phyloP scores from a whole-genome alignment of 1,140 invertebrate species.

The Camponotus vicinus region DNA sequence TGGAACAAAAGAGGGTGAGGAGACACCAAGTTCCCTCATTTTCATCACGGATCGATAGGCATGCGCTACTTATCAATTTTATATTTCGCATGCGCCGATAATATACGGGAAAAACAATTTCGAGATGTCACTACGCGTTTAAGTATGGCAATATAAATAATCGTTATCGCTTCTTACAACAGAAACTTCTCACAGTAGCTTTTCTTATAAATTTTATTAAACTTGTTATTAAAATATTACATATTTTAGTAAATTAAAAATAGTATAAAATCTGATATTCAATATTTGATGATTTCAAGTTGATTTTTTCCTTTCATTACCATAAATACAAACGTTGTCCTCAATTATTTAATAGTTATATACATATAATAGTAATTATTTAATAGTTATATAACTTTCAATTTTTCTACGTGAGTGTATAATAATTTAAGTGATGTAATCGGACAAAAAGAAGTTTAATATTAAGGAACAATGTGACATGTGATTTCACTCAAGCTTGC shows the following conservation, averaged over 20 bases:
- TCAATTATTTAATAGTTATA: not conserved
- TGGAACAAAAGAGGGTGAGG: too few species aligned
- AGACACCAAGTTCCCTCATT: too few species aligned
- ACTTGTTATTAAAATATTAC: not conserved
- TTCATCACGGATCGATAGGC: too few species aligned
- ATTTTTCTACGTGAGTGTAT: not conserved
- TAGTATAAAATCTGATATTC: not conserved
- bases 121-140: too few species aligned
- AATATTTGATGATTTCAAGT: not conserved
- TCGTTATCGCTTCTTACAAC: not conserved
- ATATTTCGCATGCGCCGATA: too few species aligned
- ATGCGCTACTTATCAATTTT: too few species aligned
- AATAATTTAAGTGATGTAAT: constrained; percentile 33
- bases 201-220: constrained; percentile 2
- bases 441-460: constrained; percentile 37
- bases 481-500: constrained; percentile 52
- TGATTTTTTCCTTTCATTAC: not conserved
- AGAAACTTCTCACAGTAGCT: not conserved
- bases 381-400: constrained; percentile 6
- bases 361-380: too few species aligned
- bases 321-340: not conserved
- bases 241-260: not conserved
- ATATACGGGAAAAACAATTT: too few species aligned
- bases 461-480: constrained; percentile 28
- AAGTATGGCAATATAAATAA: too few species aligned